Evolutionary conservation across 2,888 invertebrate genomes (phyloP).

Genomic region (Pheosia tremula): DNA sequence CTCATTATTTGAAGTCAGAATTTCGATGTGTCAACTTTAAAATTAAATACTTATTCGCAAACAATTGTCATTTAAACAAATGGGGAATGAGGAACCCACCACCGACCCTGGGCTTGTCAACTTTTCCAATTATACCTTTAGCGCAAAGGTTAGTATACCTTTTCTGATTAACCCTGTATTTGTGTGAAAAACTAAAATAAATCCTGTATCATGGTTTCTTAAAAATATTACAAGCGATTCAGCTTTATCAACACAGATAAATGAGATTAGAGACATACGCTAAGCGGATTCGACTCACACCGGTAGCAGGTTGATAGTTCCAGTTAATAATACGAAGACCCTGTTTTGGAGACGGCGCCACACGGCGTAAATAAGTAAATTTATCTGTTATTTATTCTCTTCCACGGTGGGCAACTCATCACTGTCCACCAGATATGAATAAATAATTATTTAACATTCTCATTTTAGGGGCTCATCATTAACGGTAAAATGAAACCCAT

Average conservation of each 20-base stretch:
- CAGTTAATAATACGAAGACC: slow-evolving; percentile 23
- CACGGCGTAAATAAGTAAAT: slow-evolving; percentile 40
- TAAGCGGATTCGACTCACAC: slow-evolving; percentile 19
- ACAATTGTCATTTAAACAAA: too few relatives aligned
- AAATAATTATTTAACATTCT: slow-evolving; percentile 7
- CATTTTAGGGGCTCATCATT: not conserved
- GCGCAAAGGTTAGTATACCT: too few relatives aligned
- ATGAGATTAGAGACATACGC: slow-evolving; percentile 14
- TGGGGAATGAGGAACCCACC: too few relatives aligned
- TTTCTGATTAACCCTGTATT: too few relatives aligned
- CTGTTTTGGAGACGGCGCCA: slow-evolving; percentile 30
- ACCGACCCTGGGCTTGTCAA: too few relatives aligned
- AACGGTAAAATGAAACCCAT: not conserved
- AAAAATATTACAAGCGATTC: slow-evolving; percentile 12
- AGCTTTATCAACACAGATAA: slow-evolving; percentile 14
- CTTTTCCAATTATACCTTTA: too few relatives aligned
- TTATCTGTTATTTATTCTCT: slow-evolving; percentile 29
- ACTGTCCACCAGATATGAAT: slow-evolving; percentile 26
- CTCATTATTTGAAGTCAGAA: too few relatives aligned
- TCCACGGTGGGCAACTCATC: slow-evolving; percentile 31
- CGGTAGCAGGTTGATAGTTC: slow-evolving; percentile 24
- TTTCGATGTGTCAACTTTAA: too few relatives aligned
- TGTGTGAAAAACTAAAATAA: not conserved
- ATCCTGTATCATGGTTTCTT: not conserved
- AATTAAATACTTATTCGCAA: too few relatives aligned